Evolutionary conservation across 2,888 invertebrate genomes (phyloP), one percentile per base, ranked within the genome.

Genomic region (Shargacucullia verbasci): DNA sequence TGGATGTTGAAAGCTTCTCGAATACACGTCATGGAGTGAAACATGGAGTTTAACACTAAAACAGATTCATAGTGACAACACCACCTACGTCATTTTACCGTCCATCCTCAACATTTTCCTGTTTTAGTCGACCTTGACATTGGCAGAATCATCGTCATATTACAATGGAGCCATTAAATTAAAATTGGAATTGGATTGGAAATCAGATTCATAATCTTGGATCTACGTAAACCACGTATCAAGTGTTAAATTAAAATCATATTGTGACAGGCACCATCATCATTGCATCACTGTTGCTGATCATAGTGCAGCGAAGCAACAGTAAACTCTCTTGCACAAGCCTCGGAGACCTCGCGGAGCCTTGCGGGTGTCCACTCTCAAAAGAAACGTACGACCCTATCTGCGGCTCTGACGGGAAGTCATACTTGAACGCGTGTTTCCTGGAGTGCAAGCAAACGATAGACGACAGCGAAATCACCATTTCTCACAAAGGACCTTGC

Each of bases 381-480:
- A 8, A 7, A 0, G 40, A 13, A 0, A 58, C 70, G 0, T 68
- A 61, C n/a, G 49, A 91, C n/a, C 94, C 95, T 20, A 95, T 96
- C 9, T 97, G 97, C 84, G 97, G 96, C 13, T 95, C 95, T 38
- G 96, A 97, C 83, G 96, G 96, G 7, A 90, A 94, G 59, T 96
- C 96, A 0, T 97, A 97, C 86, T 89, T 91, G 59, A 96, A 95
- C 85, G 11, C 95, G 0, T 82, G 80, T 15, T 48, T 71, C 39
- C 47, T 82, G 1, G 49, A 70, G 1, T 77, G 74, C 59, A 14
- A 15, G 15, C 11, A 44, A 3, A 6, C 9, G 1, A 5, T 39
- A 33, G 41, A 31, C 3, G 11, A 29, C 3, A 10, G 0, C 2
- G 4, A 33, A n/a, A 29, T 59, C 25, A 50, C 4, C 0, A 9